phyloP scores from a whole-genome alignment of 2,113 vertebrate genomes.

The Urocitellus parryii region DNA sequence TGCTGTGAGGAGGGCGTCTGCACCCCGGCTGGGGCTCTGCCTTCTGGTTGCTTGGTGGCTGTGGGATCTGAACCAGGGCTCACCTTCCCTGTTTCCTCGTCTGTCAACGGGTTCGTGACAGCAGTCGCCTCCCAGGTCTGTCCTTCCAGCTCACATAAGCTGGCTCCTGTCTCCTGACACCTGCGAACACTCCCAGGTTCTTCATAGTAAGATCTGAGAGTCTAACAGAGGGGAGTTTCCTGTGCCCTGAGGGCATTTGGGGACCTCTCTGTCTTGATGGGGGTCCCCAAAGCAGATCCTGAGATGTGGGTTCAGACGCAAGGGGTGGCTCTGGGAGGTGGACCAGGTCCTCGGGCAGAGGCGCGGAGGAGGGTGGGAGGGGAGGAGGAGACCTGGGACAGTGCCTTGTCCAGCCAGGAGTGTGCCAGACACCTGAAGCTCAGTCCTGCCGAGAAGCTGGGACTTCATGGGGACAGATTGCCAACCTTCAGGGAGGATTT shows the following conservation, averaged over 20 bases:
- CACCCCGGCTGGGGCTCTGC: not conserved
- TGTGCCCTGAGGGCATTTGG: not conserved
- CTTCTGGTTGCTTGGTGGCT: not conserved
- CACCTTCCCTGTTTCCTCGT: not conserved
- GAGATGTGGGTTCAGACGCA: not conserved
- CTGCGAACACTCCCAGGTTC: not conserved
- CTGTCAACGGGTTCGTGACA: not conserved
- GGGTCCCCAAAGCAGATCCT: not conserved
- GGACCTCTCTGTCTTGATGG: too few relatives aligned
- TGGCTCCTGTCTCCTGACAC: not conserved
- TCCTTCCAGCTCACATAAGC: too few relatives aligned
- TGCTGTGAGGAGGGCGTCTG: too few relatives aligned
- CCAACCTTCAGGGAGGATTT: not conserved
- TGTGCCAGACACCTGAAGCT: not conserved
- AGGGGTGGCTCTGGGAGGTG: too few relatives aligned
- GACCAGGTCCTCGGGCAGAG: too few relatives aligned
- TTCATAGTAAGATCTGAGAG: not conserved
- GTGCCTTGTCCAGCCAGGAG: not conserved
- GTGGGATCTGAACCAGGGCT: not conserved
- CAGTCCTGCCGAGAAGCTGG: too few relatives aligned
- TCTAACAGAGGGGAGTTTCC: not conserved
- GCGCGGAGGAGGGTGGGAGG: not conserved
- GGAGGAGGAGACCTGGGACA: fast-evolving
- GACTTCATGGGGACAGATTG: not conserved
- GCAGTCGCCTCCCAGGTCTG: too few relatives aligned